phyloP scores from a whole-genome alignment of 2,113 vertebrate species.

The Sinocyclocheilus rhinocerous region DNA sequence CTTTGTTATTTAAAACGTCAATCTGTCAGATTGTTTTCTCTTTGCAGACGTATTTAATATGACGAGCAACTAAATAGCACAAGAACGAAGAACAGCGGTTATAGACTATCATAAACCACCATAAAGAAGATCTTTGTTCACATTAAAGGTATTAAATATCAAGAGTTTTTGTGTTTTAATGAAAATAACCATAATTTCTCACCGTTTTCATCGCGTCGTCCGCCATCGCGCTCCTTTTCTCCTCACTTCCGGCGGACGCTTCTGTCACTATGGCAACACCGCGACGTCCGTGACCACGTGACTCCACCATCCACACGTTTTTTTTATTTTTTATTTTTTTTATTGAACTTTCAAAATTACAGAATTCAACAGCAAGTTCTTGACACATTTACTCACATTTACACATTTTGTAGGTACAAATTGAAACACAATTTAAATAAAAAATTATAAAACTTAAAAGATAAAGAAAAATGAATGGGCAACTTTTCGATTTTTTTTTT shows the following conservation, averaged over 20 bases:
- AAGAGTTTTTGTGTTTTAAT: not conserved
- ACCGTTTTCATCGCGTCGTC: slow-evolving; percentile 50
- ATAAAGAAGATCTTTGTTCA: no score
- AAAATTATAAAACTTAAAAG: no score
- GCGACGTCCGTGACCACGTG: not conserved
- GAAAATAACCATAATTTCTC: not conserved
- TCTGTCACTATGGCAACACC: slow-evolving; percentile 25
- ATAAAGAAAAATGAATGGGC: no score
- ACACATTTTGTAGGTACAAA: no score
- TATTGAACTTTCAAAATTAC: no score
- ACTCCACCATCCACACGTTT: no score
- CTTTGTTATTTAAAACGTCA: not conserved
- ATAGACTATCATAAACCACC: not conserved
- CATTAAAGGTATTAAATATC: not conserved
- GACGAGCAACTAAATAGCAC: not conserved
- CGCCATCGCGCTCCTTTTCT: slow-evolving; percentile 28
- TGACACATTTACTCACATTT: no score
- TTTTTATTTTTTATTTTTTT: no score
- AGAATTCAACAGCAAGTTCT: no score
- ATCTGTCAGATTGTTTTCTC: not conserved
- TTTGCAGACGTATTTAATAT: not conserved
- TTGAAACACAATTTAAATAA: no score
- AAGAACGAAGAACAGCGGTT: not conserved
- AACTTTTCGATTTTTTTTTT: no score
- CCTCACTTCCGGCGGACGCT: slow-evolving; percentile 22